Evolutionary conservation across 1,140 invertebrate species (phyloP), one percentile per base, ranked within the genome.

Genomic region (Drusus annulatus): DNA sequence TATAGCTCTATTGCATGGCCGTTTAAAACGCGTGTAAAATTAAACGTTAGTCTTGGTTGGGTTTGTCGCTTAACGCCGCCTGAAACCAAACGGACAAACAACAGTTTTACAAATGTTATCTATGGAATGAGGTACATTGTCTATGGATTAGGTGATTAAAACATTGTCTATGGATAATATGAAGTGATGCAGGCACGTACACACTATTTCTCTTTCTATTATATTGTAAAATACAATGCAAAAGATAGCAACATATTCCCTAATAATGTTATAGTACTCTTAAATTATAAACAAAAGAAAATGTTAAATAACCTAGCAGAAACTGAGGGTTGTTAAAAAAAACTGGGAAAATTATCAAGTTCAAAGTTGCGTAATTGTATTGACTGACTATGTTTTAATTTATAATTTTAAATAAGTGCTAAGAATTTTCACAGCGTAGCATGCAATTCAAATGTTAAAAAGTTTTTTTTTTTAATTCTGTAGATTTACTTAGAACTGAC

Each of bases 81-180:
- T 83, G 83, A 80, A 83, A 84, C 81, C 80, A 76, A 81, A 79
- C 80, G 79, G 79, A 82, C 25, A 28, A 28, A 28, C 25, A 28
- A 28, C 25, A 28, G 5, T 28, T 63, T 79, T 76, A 78, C 45
- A 62, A 19, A 51, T 45, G 36, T 71, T 71, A 45, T 45, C 36
- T 45, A 45, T 45, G 36, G 36, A 45, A 45, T 45, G 36, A 45
- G 36, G 50, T 45, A 71, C 68, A 71, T 71, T 74, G 25, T 54
- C 69, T 74, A 69, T 62, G 58, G 51, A 50, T 63, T 50, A 65
- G 16, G 25, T 31, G 19, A 23, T 19, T 60, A 10, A 6, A 19
- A 23, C 56, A 60, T 21, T 60, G 13, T 60, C 56, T 60, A 60
- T 60, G 56, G 13, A 60, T 45, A 1, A 45, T 45, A 45, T 45